These are phyloP conservation scores for Anarrhichthys ocellatus DNA, from an alignment of 2,113 vertebrate species.

Conservation along the genomic window DNA sequence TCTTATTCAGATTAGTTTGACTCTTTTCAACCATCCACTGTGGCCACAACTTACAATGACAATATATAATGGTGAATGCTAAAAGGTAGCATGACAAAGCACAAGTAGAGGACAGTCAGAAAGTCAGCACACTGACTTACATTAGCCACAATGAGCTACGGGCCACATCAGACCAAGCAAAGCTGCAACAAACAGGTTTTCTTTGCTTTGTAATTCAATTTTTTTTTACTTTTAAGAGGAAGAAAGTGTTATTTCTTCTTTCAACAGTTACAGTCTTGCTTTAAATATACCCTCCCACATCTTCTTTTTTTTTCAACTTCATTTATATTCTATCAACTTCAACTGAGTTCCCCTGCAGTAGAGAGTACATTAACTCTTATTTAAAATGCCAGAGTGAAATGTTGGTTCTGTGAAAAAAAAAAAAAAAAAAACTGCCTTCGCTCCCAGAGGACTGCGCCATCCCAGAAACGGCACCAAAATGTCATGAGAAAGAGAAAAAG, in stretches of 20 bases:
- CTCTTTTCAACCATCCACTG: not conserved
- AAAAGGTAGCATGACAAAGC: not conserved
- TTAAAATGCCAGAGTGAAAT: slow-evolving; percentile 49
- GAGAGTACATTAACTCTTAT: slow-evolving; percentile 53
- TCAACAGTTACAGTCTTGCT: not conserved
- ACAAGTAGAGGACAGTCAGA: not conserved
- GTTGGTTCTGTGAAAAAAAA: slow-evolving; percentile 38
- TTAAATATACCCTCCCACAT: not conserved
- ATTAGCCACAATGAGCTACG: not conserved
- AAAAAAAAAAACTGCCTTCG: slow-evolving; percentile 47
- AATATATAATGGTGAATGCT: not conserved
- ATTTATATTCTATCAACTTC: slow-evolving; percentile 33
- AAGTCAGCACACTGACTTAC: not conserved
- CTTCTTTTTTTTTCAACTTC: not conserved
- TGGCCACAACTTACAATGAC: not conserved
- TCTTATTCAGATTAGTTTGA: not conserved
- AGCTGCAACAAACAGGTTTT: not conserved
- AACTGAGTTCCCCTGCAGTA: slow-evolving; percentile 4
- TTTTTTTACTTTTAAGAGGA: not conserved
- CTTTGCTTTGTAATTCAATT: not conserved
- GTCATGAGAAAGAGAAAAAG: slow-evolving; percentile 77
- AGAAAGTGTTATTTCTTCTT: not conserved
- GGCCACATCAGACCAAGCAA: not conserved
- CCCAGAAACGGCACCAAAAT: slow-evolving; percentile 67
- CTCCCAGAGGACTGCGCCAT: slow-evolving; percentile 52